These are phyloP conservation scores for Syndactyla subalaris DNA, from an alignment of 2,797 vertebrate species.

Conservation along the genomic window DNA sequence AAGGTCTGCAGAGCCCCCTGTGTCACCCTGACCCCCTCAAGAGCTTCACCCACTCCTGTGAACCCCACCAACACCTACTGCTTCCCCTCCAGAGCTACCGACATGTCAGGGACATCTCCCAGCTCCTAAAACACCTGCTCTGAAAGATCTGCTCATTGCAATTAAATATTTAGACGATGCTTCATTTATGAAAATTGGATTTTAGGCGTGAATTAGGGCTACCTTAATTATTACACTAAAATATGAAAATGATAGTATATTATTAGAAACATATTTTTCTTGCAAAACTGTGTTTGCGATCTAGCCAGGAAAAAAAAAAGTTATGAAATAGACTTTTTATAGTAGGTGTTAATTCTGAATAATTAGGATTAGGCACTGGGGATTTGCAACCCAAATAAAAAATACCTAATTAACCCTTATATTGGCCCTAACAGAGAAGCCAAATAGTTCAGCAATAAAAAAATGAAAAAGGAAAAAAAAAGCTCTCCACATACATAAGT, in stretches of 20 bases:
- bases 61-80: neutral
- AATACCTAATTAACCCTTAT: slow-evolving; percentile 74
- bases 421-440: slow-evolving; percentile 60
- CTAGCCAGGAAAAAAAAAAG: slow-evolving; percentile 24
- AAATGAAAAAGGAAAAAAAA: neutral
- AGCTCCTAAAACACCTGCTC: slow-evolving; percentile 51
- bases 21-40: accelerated
- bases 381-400: slow-evolving; percentile 74
- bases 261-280: slow-evolving; percentile 70
- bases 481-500: neutral
- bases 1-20: neutral
- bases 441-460: slow-evolving; percentile 47
- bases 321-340: slow-evolving; percentile 62
- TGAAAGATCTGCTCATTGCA: slow-evolving; percentile 4
- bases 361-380: slow-evolving; percentile 64
- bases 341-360: slow-evolving; percentile 70
- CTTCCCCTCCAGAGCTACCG: neutral
- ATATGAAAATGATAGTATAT: slow-evolving; percentile 56
- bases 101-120: neutral
- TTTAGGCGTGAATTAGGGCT: slow-evolving; percentile 57
- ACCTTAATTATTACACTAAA: slow-evolving; percentile 66
- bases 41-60: neutral
- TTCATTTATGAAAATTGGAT: slow-evolving; percentile 61
- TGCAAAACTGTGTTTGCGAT: slow-evolving; percentile 45
- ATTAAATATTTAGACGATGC: slow-evolving; percentile 65